phyloP scores from a whole-genome alignment of 2,797 vertebrate genomes.

The Lacerta viridis region DNA sequence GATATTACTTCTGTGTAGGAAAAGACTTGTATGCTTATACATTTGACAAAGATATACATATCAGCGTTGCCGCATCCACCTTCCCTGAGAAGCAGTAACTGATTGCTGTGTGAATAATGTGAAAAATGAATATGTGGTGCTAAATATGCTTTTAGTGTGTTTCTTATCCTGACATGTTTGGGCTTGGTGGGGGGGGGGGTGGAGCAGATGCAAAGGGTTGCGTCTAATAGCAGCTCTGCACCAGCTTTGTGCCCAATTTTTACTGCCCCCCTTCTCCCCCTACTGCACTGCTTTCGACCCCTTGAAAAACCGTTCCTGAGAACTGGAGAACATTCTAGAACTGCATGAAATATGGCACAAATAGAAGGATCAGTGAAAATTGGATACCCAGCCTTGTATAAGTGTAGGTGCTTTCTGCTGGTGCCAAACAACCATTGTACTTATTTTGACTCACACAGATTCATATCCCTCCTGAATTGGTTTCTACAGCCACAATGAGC shows the following conservation, averaged over 20 bases:
- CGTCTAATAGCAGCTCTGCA: neutral
- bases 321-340: neutral
- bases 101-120: neutral
- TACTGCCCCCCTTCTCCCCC: too few species aligned
- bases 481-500: too few species aligned
- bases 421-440: neutral
- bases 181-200: neutral
- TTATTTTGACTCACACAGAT: neutral
- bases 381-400: neutral
- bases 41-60: neutral
- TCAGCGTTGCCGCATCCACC: neutral
- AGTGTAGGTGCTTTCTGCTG: neutral
- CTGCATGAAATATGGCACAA: neutral
- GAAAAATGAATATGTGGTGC: constrained; percentile 29
- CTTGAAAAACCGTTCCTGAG: neutral
- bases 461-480: neutral
- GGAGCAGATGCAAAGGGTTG: neutral
- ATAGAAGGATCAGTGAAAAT: neutral
- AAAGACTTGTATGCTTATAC: neutral
- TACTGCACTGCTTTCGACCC: neutral
- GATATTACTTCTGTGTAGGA: neutral
- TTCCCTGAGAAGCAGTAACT: neutral
- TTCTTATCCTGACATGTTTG: constrained; percentile 20
- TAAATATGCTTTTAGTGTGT: neutral
- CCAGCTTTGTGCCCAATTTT: neutral